Evolutionary conservation across 2,888 invertebrate genomes (phyloP).

Genomic region (Steinernema hermaphroditum): DNA sequence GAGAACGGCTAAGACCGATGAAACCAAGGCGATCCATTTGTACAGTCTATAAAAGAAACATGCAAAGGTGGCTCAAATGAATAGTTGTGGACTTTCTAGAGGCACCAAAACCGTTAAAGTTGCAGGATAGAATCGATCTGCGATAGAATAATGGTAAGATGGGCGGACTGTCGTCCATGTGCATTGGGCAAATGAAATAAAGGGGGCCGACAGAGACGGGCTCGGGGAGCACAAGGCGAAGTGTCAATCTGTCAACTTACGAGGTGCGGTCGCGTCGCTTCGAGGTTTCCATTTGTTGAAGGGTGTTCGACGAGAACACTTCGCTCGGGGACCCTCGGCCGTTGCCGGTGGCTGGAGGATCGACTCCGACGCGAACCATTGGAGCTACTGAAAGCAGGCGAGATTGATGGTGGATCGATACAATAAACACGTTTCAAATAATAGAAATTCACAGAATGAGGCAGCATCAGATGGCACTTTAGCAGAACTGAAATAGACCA

Average conservation of each 20-base stretch:
- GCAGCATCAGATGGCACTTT: too few relatives aligned
- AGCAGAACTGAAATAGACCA: too few relatives aligned
- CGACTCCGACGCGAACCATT: constrained; percentile 13
- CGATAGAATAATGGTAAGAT: not conserved
- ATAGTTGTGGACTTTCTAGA: not conserved
- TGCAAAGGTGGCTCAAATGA: not conserved
- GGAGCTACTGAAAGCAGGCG: too few relatives aligned
- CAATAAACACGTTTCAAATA: too few relatives aligned
- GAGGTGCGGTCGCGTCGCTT: constrained; percentile 26
- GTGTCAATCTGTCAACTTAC: constrained; percentile 13
- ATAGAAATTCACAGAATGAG: too few relatives aligned
- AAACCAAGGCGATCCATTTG: constrained; percentile 52
- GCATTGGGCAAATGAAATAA: not conserved
- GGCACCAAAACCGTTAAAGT: not conserved
- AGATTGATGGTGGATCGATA: not conserved
- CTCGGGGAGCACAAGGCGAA: not conserved
- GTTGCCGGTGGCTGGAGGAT: constrained; percentile 7
- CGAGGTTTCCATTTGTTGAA: constrained; percentile 51
- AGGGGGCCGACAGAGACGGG: too few relatives aligned
- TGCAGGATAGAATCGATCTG: not conserved
- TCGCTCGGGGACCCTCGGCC: constrained; percentile 55
- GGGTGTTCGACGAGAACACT: constrained; percentile 60
- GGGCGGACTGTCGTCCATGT: not conserved
- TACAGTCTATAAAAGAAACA: not conserved
- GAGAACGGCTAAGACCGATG: constrained; percentile 54